Conservation (phyloP, 2,888 invertebrate genomes). For the Drymonia ruficornis region DNA sequence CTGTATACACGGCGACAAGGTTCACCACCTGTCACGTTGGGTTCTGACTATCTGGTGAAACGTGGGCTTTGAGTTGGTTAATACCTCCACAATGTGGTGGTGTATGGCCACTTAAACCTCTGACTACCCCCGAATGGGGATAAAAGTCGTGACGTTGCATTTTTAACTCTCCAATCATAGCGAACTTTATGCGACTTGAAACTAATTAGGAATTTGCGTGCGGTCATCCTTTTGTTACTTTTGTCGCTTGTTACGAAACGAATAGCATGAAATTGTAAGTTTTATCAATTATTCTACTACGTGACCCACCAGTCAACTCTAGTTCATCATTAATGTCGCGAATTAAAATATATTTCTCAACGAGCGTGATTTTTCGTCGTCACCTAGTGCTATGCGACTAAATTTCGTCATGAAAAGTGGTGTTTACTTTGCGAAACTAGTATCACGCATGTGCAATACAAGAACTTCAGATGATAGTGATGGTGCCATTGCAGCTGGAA, state of each 20-base stretch:
- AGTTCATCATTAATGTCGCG: neutral
- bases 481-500: neutral
- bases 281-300: neutral
- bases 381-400: neutral
- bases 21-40: no score
- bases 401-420: neutral
- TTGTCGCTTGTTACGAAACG: neutral
- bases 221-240: no score
- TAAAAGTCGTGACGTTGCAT: no score
- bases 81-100: no score
- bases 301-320: neutral
- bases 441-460: neutral
- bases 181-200: no score
- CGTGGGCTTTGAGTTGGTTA: no score
- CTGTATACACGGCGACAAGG: no score
- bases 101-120: no score
- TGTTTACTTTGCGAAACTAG: slow-evolving; percentile 2
- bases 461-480: neutral
- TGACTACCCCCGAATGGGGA: no score
- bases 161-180: neutral
- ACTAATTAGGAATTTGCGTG: neutral
- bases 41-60: no score
- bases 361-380: neutral
- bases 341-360: neutral
- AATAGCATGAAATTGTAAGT: neutral